Evolutionary conservation across 2,113 vertebrate genomes (phyloP).

Genomic region (Chaetodon auriga): DNA sequence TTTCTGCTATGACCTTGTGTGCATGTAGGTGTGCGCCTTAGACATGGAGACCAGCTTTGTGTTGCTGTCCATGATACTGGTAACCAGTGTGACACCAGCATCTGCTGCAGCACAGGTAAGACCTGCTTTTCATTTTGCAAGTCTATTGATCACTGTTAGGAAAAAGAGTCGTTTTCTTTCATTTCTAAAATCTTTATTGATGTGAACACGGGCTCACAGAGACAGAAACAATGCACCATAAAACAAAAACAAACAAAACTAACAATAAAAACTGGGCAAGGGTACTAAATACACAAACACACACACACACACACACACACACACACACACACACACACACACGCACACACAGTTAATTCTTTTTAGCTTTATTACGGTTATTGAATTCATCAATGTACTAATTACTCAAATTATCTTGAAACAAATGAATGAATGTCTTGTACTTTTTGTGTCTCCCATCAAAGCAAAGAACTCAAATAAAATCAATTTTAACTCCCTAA

Average conservation of each 20-base stretch:
- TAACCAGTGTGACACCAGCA: slow-evolving; percentile 38
- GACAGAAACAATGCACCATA: neutral
- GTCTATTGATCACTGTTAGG: neutral
- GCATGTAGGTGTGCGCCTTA: slow-evolving; percentile 57
- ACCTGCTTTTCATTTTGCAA: neutral
- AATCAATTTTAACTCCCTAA: neutral
- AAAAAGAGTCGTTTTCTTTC: neutral
- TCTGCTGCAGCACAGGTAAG: slow-evolving; percentile 61
- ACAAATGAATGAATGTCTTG: too few relatives aligned
- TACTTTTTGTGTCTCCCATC: too few relatives aligned
- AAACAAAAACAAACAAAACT: neutral
- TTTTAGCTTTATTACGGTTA: too few relatives aligned
- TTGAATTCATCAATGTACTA: too few relatives aligned
- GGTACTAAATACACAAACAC: too few relatives aligned
- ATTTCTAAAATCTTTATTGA: neutral
- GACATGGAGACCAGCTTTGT: slow-evolving; percentile 82
- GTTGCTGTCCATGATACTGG: slow-evolving; percentile 43
- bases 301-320: too few relatives aligned
- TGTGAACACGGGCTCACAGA: neutral
- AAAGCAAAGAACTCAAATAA: neutral
- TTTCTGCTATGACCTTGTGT: slow-evolving; percentile 5
- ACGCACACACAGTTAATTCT: too few relatives aligned
- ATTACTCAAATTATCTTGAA: too few relatives aligned
- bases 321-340: too few relatives aligned
- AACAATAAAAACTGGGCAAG: neutral